phyloP scores from a whole-genome alignment of 2,888 invertebrate genomes.

The Embidobia sp. region DNA sequence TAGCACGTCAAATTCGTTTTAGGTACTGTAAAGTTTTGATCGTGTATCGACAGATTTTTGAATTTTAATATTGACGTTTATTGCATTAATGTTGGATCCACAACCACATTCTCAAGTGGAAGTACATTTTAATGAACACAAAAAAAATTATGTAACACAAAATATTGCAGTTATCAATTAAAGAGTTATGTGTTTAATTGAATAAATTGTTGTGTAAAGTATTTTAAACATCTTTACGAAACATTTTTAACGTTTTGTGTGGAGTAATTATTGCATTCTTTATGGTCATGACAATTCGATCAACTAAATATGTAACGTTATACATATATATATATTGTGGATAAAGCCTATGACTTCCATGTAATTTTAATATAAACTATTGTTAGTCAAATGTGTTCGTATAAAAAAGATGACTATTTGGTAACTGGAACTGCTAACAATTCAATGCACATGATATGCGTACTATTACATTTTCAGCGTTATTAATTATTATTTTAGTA shows the following conservation, averaged over 20 bases:
- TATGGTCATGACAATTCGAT: slow-evolving; percentile 21
- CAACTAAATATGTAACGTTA: slow-evolving; percentile 23
- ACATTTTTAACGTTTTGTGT: slow-evolving; percentile 4
- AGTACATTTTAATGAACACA: slow-evolving; percentile 10
- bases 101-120: slow-evolving; percentile 16
- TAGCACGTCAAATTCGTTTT: slow-evolving; percentile 7
- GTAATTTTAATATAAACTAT: slow-evolving; percentile 53
- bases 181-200: slow-evolving; percentile 27
- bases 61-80: slow-evolving; percentile 43
- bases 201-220: slow-evolving; percentile 16
- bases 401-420: slow-evolving; percentile 12
- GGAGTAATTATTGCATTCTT: slow-evolving; percentile 1
- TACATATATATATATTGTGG: slow-evolving; percentile 18
- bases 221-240: slow-evolving; percentile 5
- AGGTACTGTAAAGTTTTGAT: slow-evolving; percentile 28
- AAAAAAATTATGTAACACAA: not conserved
- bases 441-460: slow-evolving; percentile 37
- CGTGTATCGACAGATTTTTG: slow-evolving; percentile 24
- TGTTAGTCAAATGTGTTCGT: slow-evolving; percentile 38
- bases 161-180: not conserved
- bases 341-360: slow-evolving; percentile 54
- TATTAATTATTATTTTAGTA: too few species aligned
- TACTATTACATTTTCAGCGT: slow-evolving; percentile 2
- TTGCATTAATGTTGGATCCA: slow-evolving; percentile 9
- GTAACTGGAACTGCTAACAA: slow-evolving; percentile 22